Evolutionary conservation across 2,888 invertebrate genomes (phyloP).

Genomic region (Pyrocoelia pectoralis): DNA sequence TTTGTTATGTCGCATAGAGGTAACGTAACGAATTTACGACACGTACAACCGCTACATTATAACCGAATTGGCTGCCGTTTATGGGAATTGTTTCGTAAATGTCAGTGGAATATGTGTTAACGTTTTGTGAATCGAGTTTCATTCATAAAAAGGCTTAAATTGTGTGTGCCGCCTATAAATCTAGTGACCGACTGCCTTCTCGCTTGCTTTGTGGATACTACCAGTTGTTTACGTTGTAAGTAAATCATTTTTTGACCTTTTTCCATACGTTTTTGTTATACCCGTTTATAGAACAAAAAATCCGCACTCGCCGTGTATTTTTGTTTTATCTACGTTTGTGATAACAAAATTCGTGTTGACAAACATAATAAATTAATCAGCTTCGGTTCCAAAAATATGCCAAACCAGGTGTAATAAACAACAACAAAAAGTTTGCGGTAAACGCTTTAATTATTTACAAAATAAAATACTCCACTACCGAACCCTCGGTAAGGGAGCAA

Average conservation of each 20-base stretch:
- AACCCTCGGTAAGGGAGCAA: too few species aligned
- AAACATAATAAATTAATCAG: not conserved
- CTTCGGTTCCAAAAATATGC: conserved; percentile 1
- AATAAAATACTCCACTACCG: too few species aligned
- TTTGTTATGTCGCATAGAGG: conserved; percentile 19
- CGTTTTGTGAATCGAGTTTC: conserved; percentile 16
- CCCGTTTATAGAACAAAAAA: too few species aligned
- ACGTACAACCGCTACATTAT: not conserved
- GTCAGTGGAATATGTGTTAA: not conserved
- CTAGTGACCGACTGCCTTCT: not conserved
- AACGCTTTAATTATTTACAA: not conserved
- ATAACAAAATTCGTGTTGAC: not conserved
- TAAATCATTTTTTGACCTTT: conserved; percentile 9
- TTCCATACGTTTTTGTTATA: too few species aligned
- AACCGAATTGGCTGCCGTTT: not conserved
- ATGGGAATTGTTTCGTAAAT: not conserved
- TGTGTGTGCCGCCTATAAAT: not conserved
- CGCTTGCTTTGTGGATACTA: conserved; percentile 2
- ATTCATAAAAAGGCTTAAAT: conserved; percentile 11
- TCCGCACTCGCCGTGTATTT: too few species aligned
- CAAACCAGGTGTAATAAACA: not conserved
- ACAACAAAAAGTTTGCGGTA: not conserved
- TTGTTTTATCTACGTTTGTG: too few species aligned
- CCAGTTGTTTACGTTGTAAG: conserved; percentile 5
- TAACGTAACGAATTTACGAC: conserved; percentile 2